phyloP scores from a whole-genome alignment of 2,888 invertebrate species.

The Leuctra nigra region DNA sequence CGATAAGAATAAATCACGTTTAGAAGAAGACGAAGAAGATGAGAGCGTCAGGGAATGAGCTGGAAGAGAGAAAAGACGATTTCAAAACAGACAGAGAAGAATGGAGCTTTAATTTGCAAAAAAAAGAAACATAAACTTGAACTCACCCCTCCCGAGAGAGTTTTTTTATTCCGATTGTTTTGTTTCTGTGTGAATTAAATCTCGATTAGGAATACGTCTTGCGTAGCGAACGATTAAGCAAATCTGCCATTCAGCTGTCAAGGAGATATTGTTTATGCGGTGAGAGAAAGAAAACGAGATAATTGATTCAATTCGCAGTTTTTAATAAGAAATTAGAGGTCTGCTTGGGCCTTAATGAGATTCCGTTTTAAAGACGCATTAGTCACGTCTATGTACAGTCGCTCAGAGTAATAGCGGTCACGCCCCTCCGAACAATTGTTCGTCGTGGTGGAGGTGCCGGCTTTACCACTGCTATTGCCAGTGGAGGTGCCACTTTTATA shows the following conservation, averaged over 20 bases:
- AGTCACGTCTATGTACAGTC: too few species aligned
- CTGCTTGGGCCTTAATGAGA: too few species aligned
- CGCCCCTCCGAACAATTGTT: too few species aligned
- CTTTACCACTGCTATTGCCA: too few species aligned
- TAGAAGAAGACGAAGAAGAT: constrained; percentile 16
- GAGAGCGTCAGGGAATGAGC: background rate
- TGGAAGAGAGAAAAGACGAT: constrained; percentile 7
- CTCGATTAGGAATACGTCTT: constrained; percentile 7
- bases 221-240: constrained; percentile 1
- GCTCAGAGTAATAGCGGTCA: too few species aligned
- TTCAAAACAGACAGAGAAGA: constrained; percentile 18
- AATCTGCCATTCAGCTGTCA: constrained; percentile 8
- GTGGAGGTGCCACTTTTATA: too few species aligned
- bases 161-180: constrained; percentile 16
- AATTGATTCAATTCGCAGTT: background rate
- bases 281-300: background rate
- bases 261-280: constrained; percentile 1
- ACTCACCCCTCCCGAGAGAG: background rate
- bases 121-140: constrained; percentile 11
- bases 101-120: constrained; percentile 23
- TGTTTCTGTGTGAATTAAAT: constrained; percentile 10
- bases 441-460: too few species aligned
- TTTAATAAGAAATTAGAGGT: constrained; percentile 1
- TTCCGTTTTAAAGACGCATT: too few species aligned
- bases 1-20: constrained; percentile 22